These are phyloP conservation scores for Nymphicus hollandicus DNA, from an alignment of 2,113 vertebrate genomes.

Conservation along the genomic window DNA sequence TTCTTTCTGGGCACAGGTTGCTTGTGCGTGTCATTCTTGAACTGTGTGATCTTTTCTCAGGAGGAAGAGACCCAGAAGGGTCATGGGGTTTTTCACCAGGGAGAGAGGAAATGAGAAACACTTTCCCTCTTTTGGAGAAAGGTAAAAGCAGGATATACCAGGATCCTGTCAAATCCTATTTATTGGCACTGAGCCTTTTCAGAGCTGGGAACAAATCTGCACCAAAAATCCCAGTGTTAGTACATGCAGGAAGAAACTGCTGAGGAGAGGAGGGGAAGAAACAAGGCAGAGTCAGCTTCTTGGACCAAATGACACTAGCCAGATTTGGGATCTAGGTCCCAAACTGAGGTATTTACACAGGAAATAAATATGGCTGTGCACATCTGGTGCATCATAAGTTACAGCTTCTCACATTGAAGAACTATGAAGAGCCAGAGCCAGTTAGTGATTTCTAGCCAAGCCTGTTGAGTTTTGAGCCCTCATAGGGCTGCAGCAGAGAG, in stretches of 20 bases:
- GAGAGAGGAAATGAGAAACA: slow-evolving; percentile 60
- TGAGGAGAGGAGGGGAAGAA: neutral
- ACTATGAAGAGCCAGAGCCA: neutral
- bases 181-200: neutral
- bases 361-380: neutral
- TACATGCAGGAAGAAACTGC: neutral
- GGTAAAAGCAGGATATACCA: slow-evolving; percentile 64
- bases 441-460: neutral
- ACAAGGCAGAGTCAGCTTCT: neutral
- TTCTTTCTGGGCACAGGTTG: slow-evolving; percentile 31
- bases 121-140: slow-evolving; percentile 55
- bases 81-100: neutral
- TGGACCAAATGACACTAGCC: neutral
- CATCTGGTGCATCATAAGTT: neutral
- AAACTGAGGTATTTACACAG: neutral
- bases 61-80: slow-evolving; percentile 42
- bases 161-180: slow-evolving; percentile 30
- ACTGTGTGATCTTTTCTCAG: slow-evolving; percentile 29
- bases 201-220: slow-evolving; percentile 7
- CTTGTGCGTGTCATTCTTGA: neutral
- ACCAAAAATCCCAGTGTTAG: neutral
- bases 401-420: neutral
- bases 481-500: neutral
- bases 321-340: neutral
- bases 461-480: neutral